A percentile compares a stretch with the other conserved stretches of the same genome.
Conservation (phyloP, 2,797 vertebrate species). For the Bradypodion pumilum region DNA sequence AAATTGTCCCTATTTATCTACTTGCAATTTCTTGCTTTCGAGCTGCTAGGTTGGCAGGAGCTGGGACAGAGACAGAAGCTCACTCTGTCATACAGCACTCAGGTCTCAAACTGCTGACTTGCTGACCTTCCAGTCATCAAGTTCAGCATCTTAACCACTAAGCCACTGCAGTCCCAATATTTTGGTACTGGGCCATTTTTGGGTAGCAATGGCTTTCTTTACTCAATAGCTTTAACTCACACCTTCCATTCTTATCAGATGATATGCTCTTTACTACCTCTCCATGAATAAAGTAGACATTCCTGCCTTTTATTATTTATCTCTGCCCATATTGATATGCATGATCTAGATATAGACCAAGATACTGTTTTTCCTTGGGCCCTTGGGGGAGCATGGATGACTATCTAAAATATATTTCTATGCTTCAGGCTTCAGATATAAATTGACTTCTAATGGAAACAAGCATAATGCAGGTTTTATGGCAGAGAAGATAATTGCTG, state of each 20-base stretch:
- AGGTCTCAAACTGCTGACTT: too few species aligned
- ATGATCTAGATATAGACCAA: neutral
- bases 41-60: too few species aligned
- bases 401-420: neutral
- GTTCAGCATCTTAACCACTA: too few species aligned
- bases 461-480: neutral
- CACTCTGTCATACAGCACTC: too few species aligned
- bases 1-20: too few species aligned
- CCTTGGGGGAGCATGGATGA: fast-evolving
- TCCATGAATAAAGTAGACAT: neutral
- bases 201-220: neutral
- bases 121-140: too few species aligned
- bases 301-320: neutral
- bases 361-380: fast-evolving
- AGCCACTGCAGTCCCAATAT: too few species aligned
- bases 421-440: constrained; percentile 3
- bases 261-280: neutral
- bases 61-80: too few species aligned
- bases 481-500: constrained; percentile 2
- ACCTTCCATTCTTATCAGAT: neutral
- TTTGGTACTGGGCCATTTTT: neutral
- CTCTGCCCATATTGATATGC: neutral
- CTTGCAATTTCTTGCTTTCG: too few species aligned
- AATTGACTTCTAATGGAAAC: neutral
- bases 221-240: neutral